These are phyloP conservation scores for Pollimyrus isidori DNA, from an alignment of 2,113 vertebrate species.

Conservation along the genomic window DNA sequence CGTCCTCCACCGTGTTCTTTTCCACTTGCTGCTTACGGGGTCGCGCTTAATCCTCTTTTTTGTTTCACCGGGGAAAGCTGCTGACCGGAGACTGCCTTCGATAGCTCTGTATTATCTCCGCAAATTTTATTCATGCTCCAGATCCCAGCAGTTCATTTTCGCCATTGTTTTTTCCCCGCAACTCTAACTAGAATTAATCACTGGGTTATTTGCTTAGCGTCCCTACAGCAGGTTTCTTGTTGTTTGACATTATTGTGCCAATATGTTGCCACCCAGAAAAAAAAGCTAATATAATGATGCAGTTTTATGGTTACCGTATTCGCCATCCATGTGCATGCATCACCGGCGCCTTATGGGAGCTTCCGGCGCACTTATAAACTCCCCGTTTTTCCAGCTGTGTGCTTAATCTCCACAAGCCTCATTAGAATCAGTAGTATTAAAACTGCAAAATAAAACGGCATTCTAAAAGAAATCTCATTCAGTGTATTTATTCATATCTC, in stretches of 20 bases:
- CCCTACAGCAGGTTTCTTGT: neutral
- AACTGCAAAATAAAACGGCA: neutral
- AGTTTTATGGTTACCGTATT: neutral
- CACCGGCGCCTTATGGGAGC: conserved; percentile 40
- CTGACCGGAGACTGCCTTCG: neutral
- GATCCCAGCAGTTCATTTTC: neutral
- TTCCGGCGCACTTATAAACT: conserved; percentile 5
- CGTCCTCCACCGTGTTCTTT: conserved; percentile 25
- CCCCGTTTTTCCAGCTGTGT: neutral
- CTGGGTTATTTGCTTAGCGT: neutral
- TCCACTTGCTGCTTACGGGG: neutral
- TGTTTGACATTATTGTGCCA: neutral
- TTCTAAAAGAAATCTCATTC: neutral
- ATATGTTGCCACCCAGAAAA: neutral
- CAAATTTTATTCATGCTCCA: neutral
- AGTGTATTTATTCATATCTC: neutral
- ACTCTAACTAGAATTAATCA: neutral
- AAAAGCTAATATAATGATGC: neutral
- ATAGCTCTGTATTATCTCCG: neutral
- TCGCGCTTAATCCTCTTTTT: conserved; percentile 13
- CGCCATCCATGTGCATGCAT: neutral
- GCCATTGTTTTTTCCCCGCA: neutral
- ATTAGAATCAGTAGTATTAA: neutral
- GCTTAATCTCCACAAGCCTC: neutral
- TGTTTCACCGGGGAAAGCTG: neutral